Percentiles rank a stretch among this genome's conserved stretches.
phyloP scores from a whole-genome alignment of 2,113 vertebrate species.

The Neolamprologus sp. region DNA sequence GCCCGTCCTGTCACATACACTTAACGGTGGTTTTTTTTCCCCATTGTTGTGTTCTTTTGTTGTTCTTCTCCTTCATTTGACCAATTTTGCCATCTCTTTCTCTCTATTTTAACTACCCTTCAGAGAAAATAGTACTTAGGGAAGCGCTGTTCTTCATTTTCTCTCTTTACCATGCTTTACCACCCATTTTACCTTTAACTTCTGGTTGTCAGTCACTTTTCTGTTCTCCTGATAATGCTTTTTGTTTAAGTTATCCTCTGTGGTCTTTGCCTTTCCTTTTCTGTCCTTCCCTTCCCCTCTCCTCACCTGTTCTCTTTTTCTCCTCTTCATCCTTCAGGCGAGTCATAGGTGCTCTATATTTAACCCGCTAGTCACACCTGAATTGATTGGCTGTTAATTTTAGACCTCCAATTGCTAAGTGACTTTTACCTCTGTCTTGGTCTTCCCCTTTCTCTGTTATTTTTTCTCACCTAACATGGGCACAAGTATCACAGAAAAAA shows the following conservation, averaged over 20 bases:
- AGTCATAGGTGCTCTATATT: constrained; percentile 29
- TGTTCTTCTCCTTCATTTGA: constrained; percentile 6
- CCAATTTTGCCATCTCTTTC: neutral
- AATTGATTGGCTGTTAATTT: constrained; percentile 55
- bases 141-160: neutral
- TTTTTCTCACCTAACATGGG: neutral
- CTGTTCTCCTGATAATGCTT: neutral
- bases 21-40: neutral
- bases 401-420: constrained; percentile 36
- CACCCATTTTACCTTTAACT: neutral
- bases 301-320: neutral
- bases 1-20: constrained; percentile 26
- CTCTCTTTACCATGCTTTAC: neutral
- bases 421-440: neutral
- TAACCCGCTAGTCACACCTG: constrained; percentile 10
- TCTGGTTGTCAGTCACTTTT: neutral
- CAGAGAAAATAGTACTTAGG: neutral
- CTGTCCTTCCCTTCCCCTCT: neutral
- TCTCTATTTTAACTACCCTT: neutral
- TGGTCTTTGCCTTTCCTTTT: neutral
- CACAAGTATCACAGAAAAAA: neutral
- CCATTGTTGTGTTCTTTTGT: constrained; percentile 21
- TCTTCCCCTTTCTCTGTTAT: neutral
- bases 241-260: neutral
- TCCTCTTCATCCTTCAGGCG: neutral